Base-by-base conservation (phyloP, 1,140 invertebrate species). In the Drosophila lacertosa region DNA sequence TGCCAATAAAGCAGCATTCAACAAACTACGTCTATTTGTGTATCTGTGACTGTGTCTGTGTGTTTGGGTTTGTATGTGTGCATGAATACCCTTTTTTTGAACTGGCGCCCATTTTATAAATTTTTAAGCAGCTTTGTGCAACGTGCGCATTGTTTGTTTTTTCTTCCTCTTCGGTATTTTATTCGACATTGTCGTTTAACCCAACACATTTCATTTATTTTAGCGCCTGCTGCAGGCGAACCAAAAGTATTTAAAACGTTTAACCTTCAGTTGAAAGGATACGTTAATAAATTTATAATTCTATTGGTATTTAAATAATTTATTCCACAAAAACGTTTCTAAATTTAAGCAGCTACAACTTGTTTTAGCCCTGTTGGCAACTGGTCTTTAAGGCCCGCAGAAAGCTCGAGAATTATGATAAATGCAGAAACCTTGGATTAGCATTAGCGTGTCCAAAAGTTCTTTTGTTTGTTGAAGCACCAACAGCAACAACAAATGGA, bases 191-290 rank as follows among this genome's bases (percentile, higher is more conserved):
- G 37, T 81, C 77, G 68, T 65, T 77, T 73, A 58, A 48, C 53
- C 63, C 63, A 47, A 73, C 59, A 76, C 72, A 68, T 77, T 67
- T 82, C 53, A 82, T 51, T 63, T 35, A 18, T 33, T 69, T 59
- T 57, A 40, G 60, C 22, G 7, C 7, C 35, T 67, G 40, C 18
- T 72, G 51, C 42, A 54, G 4, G 13, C n/a, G 4, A 24, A 24
- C 9, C 2, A 16, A 51, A 11, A 42, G 29, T 40, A 18, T 10
- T 47, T 15, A n/a, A 48, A 32, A 11, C 16, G 45, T 13, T 67
- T 67, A 58, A 67, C 51, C 18, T 15, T 18, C 3, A 18, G 2
- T 20, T 10, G 20, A 44, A 40, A 22, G 29, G 10, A 29, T 53
- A 11, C 24, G 40, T 42, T 33, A 44, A 47, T 13, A 7, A 29